Evolutionary conservation across 2,113 vertebrate genomes (phyloP).

Genomic region (Burhinus oedicnemus): DNA sequence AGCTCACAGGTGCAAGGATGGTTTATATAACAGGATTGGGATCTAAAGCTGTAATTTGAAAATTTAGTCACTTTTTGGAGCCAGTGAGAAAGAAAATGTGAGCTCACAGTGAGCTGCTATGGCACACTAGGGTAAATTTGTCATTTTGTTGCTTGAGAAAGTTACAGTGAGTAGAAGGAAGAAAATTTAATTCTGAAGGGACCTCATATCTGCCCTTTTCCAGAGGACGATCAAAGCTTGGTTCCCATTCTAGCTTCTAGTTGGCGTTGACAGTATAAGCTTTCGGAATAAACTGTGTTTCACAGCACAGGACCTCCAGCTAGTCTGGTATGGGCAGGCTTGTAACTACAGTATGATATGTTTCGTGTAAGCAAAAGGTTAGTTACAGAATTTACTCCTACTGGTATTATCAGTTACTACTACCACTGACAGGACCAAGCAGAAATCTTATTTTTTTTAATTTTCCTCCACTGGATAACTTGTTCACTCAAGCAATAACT

Average conservation of each 20-base stretch:
- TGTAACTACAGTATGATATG: not conserved
- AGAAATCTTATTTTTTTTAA: not conserved
- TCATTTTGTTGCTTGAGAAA: not conserved
- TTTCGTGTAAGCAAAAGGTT: not conserved
- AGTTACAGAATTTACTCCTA: not conserved
- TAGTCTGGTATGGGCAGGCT: not conserved
- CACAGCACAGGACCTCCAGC: not conserved
- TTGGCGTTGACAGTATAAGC: not conserved
- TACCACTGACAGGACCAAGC: not conserved
- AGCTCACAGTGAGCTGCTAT: not conserved
- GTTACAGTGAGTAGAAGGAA: not conserved
- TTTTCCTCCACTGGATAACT: not conserved
- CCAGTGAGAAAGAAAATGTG: not conserved
- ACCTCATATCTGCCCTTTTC: not conserved
- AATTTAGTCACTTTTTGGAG: not conserved
- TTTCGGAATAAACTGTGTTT: not conserved
- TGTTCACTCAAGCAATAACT: not conserved
- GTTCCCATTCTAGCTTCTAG: not conserved
- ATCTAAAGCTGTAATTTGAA: not conserved
- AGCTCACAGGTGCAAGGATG: not conserved
- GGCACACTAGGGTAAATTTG: not conserved
- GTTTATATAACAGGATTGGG: not conserved
- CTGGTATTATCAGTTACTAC: not conserved
- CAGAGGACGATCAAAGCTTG: not conserved
- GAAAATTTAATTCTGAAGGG: not conserved